Percentiles rank a stretch among this genome's conserved stretches.
Conservation (phyloP, 2,888 invertebrate species). For the Euspilapteryx auroguttella region DNA sequence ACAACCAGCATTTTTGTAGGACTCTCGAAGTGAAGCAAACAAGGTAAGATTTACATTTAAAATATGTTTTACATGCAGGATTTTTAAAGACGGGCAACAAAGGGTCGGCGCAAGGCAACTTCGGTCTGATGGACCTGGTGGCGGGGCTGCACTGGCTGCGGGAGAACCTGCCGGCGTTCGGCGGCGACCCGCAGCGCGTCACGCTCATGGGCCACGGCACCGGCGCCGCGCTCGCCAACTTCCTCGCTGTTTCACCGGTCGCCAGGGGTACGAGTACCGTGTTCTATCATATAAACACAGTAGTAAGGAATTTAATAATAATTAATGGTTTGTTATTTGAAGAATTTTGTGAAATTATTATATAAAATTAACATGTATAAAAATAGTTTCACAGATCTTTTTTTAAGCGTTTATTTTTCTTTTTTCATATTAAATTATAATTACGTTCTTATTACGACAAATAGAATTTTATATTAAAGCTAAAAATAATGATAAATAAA, state of each 20-base stretch:
- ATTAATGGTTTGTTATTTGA: background rate
- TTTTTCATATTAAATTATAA: no score
- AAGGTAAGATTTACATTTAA: no score
- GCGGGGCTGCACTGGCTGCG: slow-evolving; percentile 96
- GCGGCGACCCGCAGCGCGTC: slow-evolving; percentile 90
- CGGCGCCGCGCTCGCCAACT: slow-evolving; percentile 95
- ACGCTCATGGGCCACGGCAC: slow-evolving; percentile 96
- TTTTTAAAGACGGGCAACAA: slow-evolving; percentile 89
- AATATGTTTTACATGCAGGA: slow-evolving; percentile 66
- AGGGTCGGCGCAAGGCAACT: slow-evolving; percentile 88
- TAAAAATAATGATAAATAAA: no score
- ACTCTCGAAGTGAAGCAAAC: no score
- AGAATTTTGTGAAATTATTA: background rate
- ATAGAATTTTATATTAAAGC: no score
- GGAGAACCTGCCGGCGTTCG: slow-evolving; percentile 93
- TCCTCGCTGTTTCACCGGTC: slow-evolving; percentile 93
- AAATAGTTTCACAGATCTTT: no score
- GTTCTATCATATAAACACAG: slow-evolving; percentile 1
- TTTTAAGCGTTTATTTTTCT: no score
- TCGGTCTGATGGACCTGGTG: slow-evolving; percentile 88
- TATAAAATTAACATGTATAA: no score
- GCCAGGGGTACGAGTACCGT: slow-evolving; percentile 72
- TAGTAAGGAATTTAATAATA: slow-evolving; percentile 4
- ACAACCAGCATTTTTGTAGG: no score
- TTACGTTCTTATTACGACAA: no score